Evolutionary conservation across 2,113 vertebrate genomes (phyloP), one percentile per base, ranked within the genome.

Genomic region (Atractosteus spatula): DNA sequence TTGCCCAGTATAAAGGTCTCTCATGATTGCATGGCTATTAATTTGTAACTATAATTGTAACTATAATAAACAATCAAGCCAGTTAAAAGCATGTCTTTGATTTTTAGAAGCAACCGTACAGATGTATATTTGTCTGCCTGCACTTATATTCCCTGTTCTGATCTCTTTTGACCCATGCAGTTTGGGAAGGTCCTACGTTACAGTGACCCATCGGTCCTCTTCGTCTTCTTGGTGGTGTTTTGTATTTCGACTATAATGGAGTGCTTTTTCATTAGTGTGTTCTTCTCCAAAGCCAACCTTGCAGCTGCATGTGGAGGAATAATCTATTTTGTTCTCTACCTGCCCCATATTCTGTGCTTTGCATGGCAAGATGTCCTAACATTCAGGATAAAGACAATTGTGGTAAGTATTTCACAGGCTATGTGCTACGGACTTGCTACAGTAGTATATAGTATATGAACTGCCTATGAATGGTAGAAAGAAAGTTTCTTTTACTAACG

Each of bases 221-320:
- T 99, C 56, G 77, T 98, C 76, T 99, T 98, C 86, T 92, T 99
- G 74, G 89, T 95, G 0, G 87, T 96, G 76, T 99, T 98, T 3
- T 98, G 84, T 0, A 5, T 94, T 79, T 86, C 94, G 85, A 98
- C 96, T 79, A 93, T 99, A 85, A 89, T 92, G 64, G 93, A 99
- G 87, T 98, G 96, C 88, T 99, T 99, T 87, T 89, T 99, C 80
- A 97, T 99, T 82, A 99, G 95, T 87, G 95, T 96, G 0, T 84
- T 99, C 80, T 99, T 99, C 91, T 98, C 96, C 65, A 94, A 95
- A 76, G 95, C 97, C 78, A 99, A 99, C 85, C 83, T 99, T 83
- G 96, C 97, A 0, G 94, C 97, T 0, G 97, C 97, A 71, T 99
- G 96, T 8, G 97, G 96, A 0, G 97, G 97, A 62, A 95, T 99